phyloP scores from a whole-genome alignment of 2,113 vertebrate species.

The Ictalurus furcatus region DNA sequence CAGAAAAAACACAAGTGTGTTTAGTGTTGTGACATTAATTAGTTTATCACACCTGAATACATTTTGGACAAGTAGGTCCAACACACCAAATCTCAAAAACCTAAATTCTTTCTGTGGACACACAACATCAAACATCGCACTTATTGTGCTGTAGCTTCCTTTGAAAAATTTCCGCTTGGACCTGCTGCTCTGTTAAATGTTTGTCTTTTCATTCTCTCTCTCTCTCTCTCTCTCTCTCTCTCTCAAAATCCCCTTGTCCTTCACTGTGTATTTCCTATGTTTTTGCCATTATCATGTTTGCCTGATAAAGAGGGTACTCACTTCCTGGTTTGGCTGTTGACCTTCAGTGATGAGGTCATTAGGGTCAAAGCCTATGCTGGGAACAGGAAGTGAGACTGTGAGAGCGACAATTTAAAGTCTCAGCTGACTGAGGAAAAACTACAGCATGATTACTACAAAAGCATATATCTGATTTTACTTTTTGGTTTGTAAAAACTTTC shows the following conservation, averaged over 20 bases:
- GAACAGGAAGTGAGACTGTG: conserved; percentile 45
- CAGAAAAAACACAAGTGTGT: not conserved
- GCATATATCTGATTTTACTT: not conserved
- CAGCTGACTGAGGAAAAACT: conserved; percentile 11
- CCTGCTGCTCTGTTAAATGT: conserved; percentile 8
- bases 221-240: not conserved
- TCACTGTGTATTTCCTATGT: conserved; percentile 42
- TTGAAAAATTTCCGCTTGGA: conserved; percentile 26
- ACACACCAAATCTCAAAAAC: not conserved
- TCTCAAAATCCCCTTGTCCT: conserved; percentile 36
- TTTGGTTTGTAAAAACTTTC: not conserved
- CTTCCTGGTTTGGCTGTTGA: conserved; percentile 52
- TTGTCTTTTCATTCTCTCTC: conserved; percentile 18
- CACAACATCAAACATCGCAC: conserved; percentile 1
- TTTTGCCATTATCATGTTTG: conserved; percentile 37
- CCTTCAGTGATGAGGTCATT: conserved; percentile 50
- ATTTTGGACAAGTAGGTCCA: not conserved
- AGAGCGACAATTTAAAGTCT: conserved; percentile 32
- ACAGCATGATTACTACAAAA: not conserved
- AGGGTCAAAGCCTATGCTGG: conserved; percentile 32
- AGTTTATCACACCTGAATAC: not conserved
- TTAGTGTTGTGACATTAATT: not conserved
- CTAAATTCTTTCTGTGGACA: not conserved
- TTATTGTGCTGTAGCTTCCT: conserved; percentile 25
- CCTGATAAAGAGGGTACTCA: conserved; percentile 41